These are phyloP conservation scores for Syngnathus floridae DNA, from an alignment of 2,113 vertebrate species.

Conservation along the genomic window DNA sequence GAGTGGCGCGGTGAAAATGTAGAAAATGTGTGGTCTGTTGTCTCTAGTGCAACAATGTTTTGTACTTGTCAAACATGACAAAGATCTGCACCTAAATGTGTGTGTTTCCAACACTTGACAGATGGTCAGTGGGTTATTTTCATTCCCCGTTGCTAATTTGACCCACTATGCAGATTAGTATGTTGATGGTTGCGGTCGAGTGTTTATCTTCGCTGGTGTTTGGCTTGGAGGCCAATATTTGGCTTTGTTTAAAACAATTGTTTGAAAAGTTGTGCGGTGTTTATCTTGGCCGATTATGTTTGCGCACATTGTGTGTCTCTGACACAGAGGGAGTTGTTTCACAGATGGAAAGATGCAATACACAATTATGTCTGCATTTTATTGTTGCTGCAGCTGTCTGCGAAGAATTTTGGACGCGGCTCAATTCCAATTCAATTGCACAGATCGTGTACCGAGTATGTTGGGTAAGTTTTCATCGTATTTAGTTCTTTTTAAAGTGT, in stretches of 20 bases:
- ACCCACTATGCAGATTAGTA: neutral
- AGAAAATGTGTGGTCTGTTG: neutral
- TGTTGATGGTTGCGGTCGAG: neutral
- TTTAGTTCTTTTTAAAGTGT: neutral
- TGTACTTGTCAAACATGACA: constrained; percentile 4
- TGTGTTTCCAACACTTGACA: neutral
- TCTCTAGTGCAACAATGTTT: neutral
- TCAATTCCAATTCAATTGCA: neutral
- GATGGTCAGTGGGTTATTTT: neutral
- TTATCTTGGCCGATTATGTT: neutral
- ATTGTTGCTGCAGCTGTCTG: constrained; percentile 4
- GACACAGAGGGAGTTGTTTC: neutral
- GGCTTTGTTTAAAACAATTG: constrained; percentile 5
- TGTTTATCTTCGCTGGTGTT: neutral
- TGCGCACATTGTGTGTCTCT: neutral
- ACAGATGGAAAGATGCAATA: neutral
- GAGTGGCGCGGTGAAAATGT: neutral
- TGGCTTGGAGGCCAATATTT: neutral
- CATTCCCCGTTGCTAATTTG: neutral
- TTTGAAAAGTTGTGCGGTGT: neutral
- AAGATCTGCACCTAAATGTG: neutral
- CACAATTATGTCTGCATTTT: neutral
- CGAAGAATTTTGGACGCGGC: neutral
- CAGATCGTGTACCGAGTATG: neutral
- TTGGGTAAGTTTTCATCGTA: neutral